A percentile compares a stretch with the other conserved stretches of the same genome.
These are phyloP conservation scores for Setipinna tenuifilis DNA, from an alignment of 2,797 vertebrate species.

Conservation along the genomic window DNA sequence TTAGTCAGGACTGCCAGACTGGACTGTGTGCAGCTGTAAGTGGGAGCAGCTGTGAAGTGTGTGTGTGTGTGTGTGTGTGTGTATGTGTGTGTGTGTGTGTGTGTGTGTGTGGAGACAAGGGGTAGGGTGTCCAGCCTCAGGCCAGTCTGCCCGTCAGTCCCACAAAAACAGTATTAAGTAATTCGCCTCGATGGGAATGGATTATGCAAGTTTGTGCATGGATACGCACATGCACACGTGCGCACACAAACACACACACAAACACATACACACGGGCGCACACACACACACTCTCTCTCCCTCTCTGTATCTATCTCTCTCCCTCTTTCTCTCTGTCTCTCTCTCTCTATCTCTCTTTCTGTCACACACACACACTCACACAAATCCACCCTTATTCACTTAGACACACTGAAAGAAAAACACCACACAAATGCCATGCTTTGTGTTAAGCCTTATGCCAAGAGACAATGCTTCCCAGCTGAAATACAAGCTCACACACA, in stretches of 20 bases:
- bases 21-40: neutral
- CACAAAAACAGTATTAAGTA: conserved; percentile 4
- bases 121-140: neutral
- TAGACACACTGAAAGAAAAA: neutral
- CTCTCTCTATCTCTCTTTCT: neutral
- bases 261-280: too few relatives aligned
- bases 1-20: neutral
- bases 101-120: neutral
- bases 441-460: conserved; percentile 11
- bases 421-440: conserved; percentile 4
- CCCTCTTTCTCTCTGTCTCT: neutral
- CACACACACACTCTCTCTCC: too few relatives aligned
- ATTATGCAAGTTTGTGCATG: neutral
- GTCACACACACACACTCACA: neutral
- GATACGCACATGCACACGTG: neutral
- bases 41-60: neutral
- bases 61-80: too few relatives aligned
- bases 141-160: neutral
- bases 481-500: conserved; percentile 14
- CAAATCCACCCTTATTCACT: neutral
- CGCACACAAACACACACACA: neutral
- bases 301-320: too few relatives aligned
- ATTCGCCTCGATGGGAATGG: neutral
- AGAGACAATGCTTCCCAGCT: conserved; percentile 8
- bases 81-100: too few relatives aligned